A percentile compares a stretch with the other conserved stretches of the same genome.
Conservation (phyloP, 2,888 invertebrate species). For the Chaetogeoica ovagalla region DNA sequence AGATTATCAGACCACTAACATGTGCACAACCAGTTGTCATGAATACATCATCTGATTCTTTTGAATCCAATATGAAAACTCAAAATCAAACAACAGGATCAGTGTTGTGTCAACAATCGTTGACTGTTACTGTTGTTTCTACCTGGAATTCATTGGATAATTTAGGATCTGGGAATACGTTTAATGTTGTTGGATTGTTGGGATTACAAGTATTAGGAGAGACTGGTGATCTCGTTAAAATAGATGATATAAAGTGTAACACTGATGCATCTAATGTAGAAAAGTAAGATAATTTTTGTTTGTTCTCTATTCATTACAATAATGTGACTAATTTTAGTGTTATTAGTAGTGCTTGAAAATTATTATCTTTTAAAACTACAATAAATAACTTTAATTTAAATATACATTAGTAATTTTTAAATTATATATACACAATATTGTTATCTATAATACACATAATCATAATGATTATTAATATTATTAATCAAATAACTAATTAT, state of each 20-base stretch:
- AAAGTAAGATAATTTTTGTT: constrained; percentile 24
- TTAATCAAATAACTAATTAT: background rate
- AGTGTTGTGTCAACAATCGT: constrained; percentile 55
- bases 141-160: constrained; percentile 65
- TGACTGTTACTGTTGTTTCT: constrained; percentile 64
- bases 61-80: constrained; percentile 11
- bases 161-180: constrained; percentile 59
- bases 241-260: constrained; percentile 55
- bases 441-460: no score
- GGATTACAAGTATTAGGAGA: constrained; percentile 65
- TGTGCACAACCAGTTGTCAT: constrained; percentile 55
- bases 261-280: constrained; percentile 30
- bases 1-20: constrained; percentile 58
- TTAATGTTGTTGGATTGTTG: constrained; percentile 65
- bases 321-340: background rate
- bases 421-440: no score
- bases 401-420: no score
- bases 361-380: no score
- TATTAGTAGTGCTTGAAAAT: no score
- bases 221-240: constrained; percentile 56
- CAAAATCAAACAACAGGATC: constrained; percentile 55
- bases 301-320: background rate
- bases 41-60: constrained; percentile 47
- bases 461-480: background rate
- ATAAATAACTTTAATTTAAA: no score